Evolutionary conservation across 2,888 invertebrate genomes (phyloP), one percentile per base, ranked within the genome.

Genomic region (Gisinianus flammeolus): DNA sequence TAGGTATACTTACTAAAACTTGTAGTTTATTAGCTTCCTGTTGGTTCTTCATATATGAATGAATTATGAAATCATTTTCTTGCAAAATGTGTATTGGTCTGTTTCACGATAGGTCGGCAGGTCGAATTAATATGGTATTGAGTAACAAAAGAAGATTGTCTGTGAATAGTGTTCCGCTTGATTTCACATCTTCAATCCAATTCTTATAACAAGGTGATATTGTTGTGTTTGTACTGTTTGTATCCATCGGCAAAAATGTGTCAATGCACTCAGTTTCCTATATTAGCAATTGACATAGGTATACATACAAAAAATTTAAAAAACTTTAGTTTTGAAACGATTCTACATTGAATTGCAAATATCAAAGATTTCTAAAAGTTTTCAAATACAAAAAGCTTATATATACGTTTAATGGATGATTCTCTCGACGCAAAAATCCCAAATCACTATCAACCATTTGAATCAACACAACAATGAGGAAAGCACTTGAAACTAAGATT

Each of bases 141-240:
- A 52, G 12, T 8, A 24, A 19, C 5, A 70, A 19, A 5, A 30
- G 19, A 4, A 52, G 10, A 28, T 52, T 70, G 22, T 44, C 44
- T 12, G 10, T 16, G 16, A 52, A 70, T 12, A 70, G 10, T 0
- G 54, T 26, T 10, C 8, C 44, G 24, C 70, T 54, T 2, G 70
- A 70, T 22, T 70, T 70, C 3, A 52, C 54, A 26, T 70, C 70
- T 19, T 70, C 26, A 26, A 35, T 54, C 70, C 70, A 70, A 26
- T 0, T 52, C 3, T 33, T 44, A 24, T 54, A 54, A 19, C 70
- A 70, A 10, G 19, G 30, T 12, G 22, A 24, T 26, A 22, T 19
- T 35, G 44, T 19, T 5, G 35, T 30, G 4, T 35, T 22, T 2
- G 30, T 68, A 44, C 8, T 44, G 44, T 44, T 44, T n/a, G 58